Percentiles rank a stretch among this genome's conserved stretches.
These are phyloP conservation scores for Phortica okadai DNA, from an alignment of 2,888 invertebrate genomes.

Conservation along the genomic window DNA sequence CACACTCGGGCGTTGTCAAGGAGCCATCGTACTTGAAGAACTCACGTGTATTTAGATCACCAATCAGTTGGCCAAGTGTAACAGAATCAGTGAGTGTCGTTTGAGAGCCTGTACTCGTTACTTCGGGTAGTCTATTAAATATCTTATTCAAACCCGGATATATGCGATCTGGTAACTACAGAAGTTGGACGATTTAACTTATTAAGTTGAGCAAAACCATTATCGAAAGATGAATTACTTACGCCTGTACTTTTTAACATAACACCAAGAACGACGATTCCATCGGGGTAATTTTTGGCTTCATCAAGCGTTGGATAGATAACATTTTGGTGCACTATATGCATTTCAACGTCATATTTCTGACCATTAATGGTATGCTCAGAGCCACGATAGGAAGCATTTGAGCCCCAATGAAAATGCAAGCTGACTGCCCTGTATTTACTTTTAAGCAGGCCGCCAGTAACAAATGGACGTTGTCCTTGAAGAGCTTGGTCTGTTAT, in stretches of 20 bases:
- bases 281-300: conserved; percentile 78
- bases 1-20: conserved; percentile 85
- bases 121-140: conserved; percentile 50
- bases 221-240: conserved; percentile 1
- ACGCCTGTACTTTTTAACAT: conserved; percentile 77
- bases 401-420: conserved; percentile 84
- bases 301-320: conserved; percentile 78
- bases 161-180: conserved; percentile 51
- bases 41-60: conserved; percentile 61
- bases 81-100: conserved; percentile 49
- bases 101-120: conserved; percentile 54
- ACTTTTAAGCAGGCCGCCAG: conserved; percentile 55
- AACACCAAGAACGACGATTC: conserved; percentile 81
- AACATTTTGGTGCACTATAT: conserved; percentile 82
- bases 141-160: conserved; percentile 62
- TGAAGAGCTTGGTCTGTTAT: not conserved
- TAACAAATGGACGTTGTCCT: conserved; percentile 54
- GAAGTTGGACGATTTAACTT: conserved; percentile 45
- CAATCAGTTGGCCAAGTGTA: conserved; percentile 64
- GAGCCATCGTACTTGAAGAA: conserved; percentile 79
- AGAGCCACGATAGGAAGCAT: conserved; percentile 81
- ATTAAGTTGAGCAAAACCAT: not conserved
- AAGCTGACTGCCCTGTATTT: conserved; percentile 60
- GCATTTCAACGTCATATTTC: conserved; percentile 81
- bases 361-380: conserved; percentile 63